Conservation (phyloP, 2,113 vertebrate species). For the Leucopsar rothschildi region DNA sequence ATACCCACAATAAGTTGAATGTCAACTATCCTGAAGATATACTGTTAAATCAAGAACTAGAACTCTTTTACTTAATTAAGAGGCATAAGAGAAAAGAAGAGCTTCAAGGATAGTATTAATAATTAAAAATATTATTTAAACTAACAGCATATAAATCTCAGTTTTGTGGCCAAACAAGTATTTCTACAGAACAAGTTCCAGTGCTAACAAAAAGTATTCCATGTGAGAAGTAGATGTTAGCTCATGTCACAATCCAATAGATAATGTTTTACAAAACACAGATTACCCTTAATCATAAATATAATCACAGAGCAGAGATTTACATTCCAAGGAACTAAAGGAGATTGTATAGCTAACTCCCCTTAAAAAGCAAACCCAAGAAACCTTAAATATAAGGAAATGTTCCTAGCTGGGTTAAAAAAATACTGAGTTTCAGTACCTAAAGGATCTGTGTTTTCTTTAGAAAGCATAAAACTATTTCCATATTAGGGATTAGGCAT, state of each 20-base stretch:
- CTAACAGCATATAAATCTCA: background rate
- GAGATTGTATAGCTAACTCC: background rate
- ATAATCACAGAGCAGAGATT: background rate
- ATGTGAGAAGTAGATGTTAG: background rate
- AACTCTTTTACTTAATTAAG: background rate
- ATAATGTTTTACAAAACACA: background rate
- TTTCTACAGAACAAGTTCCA: background rate
- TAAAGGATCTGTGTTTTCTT: background rate
- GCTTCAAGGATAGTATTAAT: background rate
- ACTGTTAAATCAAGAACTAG: background rate
- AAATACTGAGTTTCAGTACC: background rate
- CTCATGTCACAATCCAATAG: background rate
- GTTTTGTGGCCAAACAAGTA: background rate
- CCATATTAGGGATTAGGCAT: background rate
- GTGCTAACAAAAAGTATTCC: background rate
- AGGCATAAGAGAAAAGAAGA: background rate
- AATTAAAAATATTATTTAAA: background rate
- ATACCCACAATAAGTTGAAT: background rate
- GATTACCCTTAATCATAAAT: background rate
- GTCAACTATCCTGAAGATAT: background rate
- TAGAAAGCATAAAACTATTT: background rate
- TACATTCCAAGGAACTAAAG: background rate
- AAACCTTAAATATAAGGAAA: background rate
- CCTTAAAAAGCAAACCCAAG: background rate
- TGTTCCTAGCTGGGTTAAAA: background rate